A percentile compares a stretch with the other conserved stretches of the same genome.
Evolutionary conservation across 2,888 invertebrate species (phyloP).

Genomic region (Cheilosia variabilis): DNA sequence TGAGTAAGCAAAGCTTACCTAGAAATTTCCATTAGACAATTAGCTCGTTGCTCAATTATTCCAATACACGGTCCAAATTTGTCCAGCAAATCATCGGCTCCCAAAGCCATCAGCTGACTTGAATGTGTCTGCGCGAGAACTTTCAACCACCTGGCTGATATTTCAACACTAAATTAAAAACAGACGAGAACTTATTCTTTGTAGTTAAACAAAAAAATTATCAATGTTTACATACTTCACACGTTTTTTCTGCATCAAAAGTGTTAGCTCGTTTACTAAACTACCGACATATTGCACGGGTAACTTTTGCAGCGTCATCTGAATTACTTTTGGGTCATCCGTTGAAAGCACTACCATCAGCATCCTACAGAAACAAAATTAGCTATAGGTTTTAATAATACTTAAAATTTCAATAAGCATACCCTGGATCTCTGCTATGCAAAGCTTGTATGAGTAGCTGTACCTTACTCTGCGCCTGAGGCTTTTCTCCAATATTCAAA

Average conservation of each 20-base stretch:
- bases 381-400: neutral
- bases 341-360: slow-evolving; percentile 89
- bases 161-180: slow-evolving; percentile 79
- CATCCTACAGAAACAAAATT: slow-evolving; percentile 84
- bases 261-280: slow-evolving; percentile 89
- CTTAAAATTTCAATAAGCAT: slow-evolving; percentile 69
- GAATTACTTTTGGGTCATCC: slow-evolving; percentile 88
- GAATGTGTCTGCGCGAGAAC: slow-evolving; percentile 81
- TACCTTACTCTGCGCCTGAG: slow-evolving; percentile 89
- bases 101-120: slow-evolving; percentile 82
- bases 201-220: neutral
- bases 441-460: slow-evolving; percentile 93
- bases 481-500: slow-evolving; percentile 84
- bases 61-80: slow-evolving; percentile 82
- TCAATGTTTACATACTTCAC: slow-evolving; percentile 68
- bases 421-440: slow-evolving; percentile 91
- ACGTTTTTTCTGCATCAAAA: slow-evolving; percentile 87
- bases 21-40: slow-evolving; percentile 81
- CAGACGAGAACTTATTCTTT: neutral
- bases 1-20: slow-evolving; percentile 77
- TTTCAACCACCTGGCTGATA: slow-evolving; percentile 81
- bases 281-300: slow-evolving; percentile 90
- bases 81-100: slow-evolving; percentile 80
- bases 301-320: slow-evolving; percentile 89
- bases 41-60: slow-evolving; percentile 82